Percentiles rank a stretch among this genome's conserved stretches.
Evolutionary conservation across 2,888 invertebrate genomes (phyloP).

Genomic region (Lasioglossum leucozonium): DNA sequence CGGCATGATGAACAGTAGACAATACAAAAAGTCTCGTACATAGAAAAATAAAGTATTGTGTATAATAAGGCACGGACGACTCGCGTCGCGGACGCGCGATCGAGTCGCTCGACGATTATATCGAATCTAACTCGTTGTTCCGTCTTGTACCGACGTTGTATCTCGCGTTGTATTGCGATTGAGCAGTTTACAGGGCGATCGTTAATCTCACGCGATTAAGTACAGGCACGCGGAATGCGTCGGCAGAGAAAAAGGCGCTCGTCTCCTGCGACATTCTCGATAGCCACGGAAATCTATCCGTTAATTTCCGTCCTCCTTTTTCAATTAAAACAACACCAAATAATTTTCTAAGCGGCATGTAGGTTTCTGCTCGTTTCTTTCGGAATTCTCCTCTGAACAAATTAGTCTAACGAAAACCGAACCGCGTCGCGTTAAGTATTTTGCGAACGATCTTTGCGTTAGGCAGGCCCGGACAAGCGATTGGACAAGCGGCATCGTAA

Average conservation of each 20-base stretch:
- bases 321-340: not conserved
- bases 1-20: constrained; percentile 32
- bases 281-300: not conserved
- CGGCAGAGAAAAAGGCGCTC: constrained; percentile 13
- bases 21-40: constrained; percentile 41
- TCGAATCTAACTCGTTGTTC: constrained; percentile 2
- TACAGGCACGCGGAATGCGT: constrained; percentile 1
- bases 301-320: too few species aligned
- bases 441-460: not conserved
- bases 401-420: not conserved
- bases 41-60: constrained; percentile 44
- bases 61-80: constrained; percentile 22
- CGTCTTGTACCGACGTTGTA: not conserved
- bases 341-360: not conserved
- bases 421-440: not conserved
- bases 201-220: not conserved
- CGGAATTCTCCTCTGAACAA: not conserved
- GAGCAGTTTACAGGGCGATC: not conserved
- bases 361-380: not conserved
- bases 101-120: constrained; percentile 9
- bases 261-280: not conserved
- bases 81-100: not conserved
- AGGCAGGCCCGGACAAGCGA: not conserved
- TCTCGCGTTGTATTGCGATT: not conserved
- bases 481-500: not conserved